Evolutionary conservation across 2,888 invertebrate species (phyloP), one percentile per base, ranked within the genome.

Genomic region (Corbicula japonica): DNA sequence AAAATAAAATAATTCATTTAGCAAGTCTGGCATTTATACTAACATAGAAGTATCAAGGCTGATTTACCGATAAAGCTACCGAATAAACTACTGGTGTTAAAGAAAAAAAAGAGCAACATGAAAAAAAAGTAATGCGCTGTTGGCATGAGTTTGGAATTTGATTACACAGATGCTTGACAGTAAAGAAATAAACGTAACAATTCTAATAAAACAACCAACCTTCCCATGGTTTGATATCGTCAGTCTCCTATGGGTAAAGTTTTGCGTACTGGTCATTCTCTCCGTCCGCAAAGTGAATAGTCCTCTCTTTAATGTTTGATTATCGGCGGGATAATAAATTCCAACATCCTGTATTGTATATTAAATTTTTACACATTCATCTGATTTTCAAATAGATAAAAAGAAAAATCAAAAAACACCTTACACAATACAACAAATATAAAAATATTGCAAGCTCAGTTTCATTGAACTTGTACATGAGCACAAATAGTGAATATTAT

Each of bases 331-430:
- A 5, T 23, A 54, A 32, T 68, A 68, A 0, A 41, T 18, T 30
- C 68, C 68, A n/a, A 58, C 30, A 15, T 30, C 21, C 68, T 68
- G 26, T 21, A 15, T n/a, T 30, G 28, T n/a, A 32, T 58, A 21
- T 58, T 23, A 46, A 18, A 3, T 18, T 5, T n/a, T n/a, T n/a
- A n/a, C n/a, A n/a, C n/a, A n/a, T n/a, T n/a, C n/a, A n/a, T n/a
- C n/a, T n/a, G n/a, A n/a, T n/a, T n/a, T n/a, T n/a, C n/a, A n/a
- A n/a, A n/a, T n/a, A n/a, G n/a, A n/a, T n/a, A n/a, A n/a, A n/a
- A n/a, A n/a, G n/a, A n/a, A n/a, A n/a, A n/a, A n/a, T n/a, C n/a
- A n/a, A n/a, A n/a, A n/a, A n/a, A n/a, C n/a, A n/a, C n/a, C n/a
- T n/a, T n/a, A n/a, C n/a, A n/a, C n/a, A n/a, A n/a, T n/a, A n/a